Evolutionary conservation across 2,888 invertebrate genomes (phyloP).

Genomic region (Danaus chrysippus): DNA sequence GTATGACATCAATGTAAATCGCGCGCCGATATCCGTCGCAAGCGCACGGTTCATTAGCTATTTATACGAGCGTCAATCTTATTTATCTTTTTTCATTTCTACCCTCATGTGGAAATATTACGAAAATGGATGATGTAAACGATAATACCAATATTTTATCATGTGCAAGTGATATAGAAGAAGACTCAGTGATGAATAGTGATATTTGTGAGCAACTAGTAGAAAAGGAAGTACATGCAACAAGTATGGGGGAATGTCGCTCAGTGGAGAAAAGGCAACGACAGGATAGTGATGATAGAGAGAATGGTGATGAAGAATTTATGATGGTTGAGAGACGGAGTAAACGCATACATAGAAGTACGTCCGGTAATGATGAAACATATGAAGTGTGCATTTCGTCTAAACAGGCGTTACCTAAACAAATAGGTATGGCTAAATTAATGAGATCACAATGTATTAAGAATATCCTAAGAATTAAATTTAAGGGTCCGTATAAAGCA

Average conservation of each 20-base stretch:
- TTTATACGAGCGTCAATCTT: not conserved
- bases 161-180: conserved; percentile 4
- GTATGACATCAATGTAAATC: not conserved
- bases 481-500: conserved; percentile 25
- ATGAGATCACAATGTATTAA: conserved; percentile 23
- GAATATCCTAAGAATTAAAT: conserved; percentile 29
- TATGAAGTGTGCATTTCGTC: conserved; percentile 29
- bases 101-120: conserved; percentile 10
- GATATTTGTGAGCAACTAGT: conserved; percentile 9
- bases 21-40: conserved; percentile 11
- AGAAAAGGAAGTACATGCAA: conserved; percentile 1
- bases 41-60: conserved; percentile 8
- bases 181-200: conserved; percentile 1
- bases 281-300: conserved; percentile 3
- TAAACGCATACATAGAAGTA: conserved; percentile 2
- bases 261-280: conserved; percentile 7
- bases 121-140: conserved; percentile 7
- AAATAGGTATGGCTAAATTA: conserved; percentile 31
- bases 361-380: conserved; percentile 5
- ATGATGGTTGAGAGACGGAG: conserved; percentile 1
- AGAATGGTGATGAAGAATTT: conserved; percentile 5
- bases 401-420: conserved; percentile 24
- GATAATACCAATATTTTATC: not conserved
- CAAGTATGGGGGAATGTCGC: conserved; percentile 5
- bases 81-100: too few relatives aligned